Evolutionary conservation across 2,113 vertebrate genomes (phyloP).

Genomic region (Athene noctua): DNA sequence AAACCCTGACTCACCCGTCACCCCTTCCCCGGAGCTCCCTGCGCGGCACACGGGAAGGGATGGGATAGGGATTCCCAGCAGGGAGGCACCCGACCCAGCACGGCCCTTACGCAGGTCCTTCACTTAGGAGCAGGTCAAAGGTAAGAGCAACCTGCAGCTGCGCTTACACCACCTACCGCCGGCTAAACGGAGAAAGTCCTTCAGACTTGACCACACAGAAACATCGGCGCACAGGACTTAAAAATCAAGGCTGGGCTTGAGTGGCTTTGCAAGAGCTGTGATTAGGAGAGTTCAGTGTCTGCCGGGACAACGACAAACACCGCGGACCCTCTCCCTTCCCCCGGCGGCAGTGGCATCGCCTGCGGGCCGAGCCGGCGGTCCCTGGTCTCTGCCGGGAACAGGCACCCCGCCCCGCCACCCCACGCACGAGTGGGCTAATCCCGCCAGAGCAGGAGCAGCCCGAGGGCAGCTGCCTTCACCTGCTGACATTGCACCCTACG

Average conservation of each 20-base stretch:
- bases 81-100: background rate
- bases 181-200: background rate
- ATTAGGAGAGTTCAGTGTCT: too few relatives aligned
- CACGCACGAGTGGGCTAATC: too few relatives aligned
- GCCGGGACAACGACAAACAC: background rate
- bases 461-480: background rate
- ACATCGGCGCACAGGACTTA: too few relatives aligned
- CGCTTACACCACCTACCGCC: background rate
- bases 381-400: too few relatives aligned
- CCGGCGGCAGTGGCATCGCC: fast-evolving
- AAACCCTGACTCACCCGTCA: background rate
- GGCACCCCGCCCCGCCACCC: too few relatives aligned
- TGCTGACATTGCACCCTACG: too few relatives aligned
- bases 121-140: background rate
- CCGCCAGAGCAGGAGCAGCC: too few relatives aligned
- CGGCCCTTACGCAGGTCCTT: background rate
- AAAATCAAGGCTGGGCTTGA: background rate
- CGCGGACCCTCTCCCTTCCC: fast-evolving
- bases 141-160: background rate
- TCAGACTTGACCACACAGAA: background rate
- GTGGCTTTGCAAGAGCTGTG: background rate
- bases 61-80: too few relatives aligned
- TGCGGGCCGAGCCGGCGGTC: fast-evolving
- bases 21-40: background rate
- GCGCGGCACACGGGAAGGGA: background rate